Percentiles rank a stretch among this genome's conserved stretches.
phyloP scores from a whole-genome alignment of 2,113 vertebrate genomes.

The Thalassarche chlororhynchos region DNA sequence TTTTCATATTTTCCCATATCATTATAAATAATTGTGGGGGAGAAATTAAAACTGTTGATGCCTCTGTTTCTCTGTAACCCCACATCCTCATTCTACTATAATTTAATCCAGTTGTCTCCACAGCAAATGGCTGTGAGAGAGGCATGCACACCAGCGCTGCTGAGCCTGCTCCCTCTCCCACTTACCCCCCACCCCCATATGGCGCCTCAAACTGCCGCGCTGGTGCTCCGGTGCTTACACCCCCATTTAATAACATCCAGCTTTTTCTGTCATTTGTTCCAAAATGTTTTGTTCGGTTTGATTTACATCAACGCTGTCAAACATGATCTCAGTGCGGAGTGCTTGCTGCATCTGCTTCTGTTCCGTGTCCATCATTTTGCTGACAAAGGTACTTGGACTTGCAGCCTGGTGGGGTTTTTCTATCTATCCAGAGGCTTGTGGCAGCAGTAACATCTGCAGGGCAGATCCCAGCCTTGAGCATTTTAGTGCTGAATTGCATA shows the following conservation, averaged over 20 bases:
- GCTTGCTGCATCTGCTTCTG: not conserved
- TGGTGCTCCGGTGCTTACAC: not conserved
- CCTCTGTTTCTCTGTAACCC: conserved; percentile 12
- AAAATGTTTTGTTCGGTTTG: not conserved
- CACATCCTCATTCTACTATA: not conserved
- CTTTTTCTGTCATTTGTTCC: not conserved
- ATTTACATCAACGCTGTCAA: not conserved
- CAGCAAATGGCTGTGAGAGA: not conserved
- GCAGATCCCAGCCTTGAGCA: not conserved
- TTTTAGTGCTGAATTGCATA: not conserved
- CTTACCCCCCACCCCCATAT: rapidly evolving
- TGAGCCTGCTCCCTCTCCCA: not conserved
- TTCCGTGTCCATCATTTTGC: not conserved
- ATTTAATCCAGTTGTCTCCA: not conserved
- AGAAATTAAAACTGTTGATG: not conserved
- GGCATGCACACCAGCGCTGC: not conserved
- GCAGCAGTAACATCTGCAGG: conserved; percentile 21
- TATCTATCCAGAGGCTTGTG: not conserved
- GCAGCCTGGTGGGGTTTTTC: not conserved
- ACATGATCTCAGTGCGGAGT: not conserved
- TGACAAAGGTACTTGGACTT: not conserved
- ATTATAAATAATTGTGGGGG: not conserved
- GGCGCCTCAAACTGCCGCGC: not conserved
- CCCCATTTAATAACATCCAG: not conserved
- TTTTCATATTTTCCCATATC: not conserved